Conservation (phyloP, 2,888 invertebrate genomes). For the Alloplasta piceator region DNA sequence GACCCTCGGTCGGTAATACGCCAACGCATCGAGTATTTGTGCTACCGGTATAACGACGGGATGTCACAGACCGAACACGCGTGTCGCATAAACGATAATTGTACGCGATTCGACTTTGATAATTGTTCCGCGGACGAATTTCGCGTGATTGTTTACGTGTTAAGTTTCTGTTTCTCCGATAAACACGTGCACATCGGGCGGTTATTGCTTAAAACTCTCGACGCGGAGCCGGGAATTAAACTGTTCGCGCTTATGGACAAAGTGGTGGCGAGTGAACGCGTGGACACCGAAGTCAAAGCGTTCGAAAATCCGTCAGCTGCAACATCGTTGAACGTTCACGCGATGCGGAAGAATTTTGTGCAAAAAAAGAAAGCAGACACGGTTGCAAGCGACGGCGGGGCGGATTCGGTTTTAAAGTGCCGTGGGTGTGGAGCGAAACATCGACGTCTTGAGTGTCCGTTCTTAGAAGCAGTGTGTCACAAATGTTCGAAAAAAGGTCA, state of each 20-base stretch:
- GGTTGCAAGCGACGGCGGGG: conserved; percentile 1
- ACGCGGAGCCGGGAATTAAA: conserved; percentile 40
- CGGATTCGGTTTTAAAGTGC: conserved; percentile 21
- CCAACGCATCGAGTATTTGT: conserved; percentile 46
- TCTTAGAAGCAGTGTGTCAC: conserved; percentile 28
- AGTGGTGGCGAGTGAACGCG: conserved; percentile 41
- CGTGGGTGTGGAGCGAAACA: conserved; percentile 42
- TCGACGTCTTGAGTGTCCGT: conserved; percentile 49
- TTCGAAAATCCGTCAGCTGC: conserved; percentile 45
- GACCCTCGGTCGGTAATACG: conserved; percentile 25
- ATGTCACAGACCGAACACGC: conserved; percentile 48
- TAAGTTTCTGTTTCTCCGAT: conserved; percentile 48
- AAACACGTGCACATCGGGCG: conserved; percentile 42
- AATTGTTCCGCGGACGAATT: conserved; percentile 46
- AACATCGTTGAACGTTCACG: conserved; percentile 33
- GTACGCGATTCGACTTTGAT: conserved; percentile 43
- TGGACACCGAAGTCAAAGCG: conserved; percentile 43
- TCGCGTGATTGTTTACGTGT: conserved; percentile 37
- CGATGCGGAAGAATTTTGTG: conserved; percentile 7
- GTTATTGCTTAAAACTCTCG: conserved; percentile 37
- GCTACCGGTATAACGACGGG: conserved; percentile 36
- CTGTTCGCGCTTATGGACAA: conserved; percentile 40
- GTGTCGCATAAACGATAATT: conserved; percentile 43
- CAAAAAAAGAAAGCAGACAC: conserved; percentile 33
- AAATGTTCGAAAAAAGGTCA: conserved; percentile 43